A percentile compares a stretch with the other conserved stretches of the same genome.
Evolutionary conservation across 2,888 invertebrate species (phyloP).

Genomic region (Orthosia gracilis): DNA sequence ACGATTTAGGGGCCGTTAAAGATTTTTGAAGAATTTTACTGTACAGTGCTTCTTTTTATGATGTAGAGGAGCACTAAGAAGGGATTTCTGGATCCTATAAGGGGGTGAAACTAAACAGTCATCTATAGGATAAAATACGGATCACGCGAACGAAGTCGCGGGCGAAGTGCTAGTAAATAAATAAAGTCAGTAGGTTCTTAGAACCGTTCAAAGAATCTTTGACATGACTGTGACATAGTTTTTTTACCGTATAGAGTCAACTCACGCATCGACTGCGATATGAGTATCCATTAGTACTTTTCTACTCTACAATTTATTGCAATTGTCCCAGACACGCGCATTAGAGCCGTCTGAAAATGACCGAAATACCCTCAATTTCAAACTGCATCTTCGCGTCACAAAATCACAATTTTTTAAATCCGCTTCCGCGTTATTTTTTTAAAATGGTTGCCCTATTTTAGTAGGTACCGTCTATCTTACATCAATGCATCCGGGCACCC

Average conservation of each 20-base stretch:
- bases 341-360: background rate
- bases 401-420: slow-evolving; percentile 4
- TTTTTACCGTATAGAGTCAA: slow-evolving; percentile 19
- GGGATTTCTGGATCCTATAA: too few relatives aligned
- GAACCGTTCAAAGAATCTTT: background rate
- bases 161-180: too few relatives aligned
- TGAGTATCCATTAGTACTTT: background rate
- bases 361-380: background rate
- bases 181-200: slow-evolving; percentile 15
- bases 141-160: too few relatives aligned
- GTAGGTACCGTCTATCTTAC: slow-evolving; percentile 33
- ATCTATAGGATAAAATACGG: too few relatives aligned
- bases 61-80: too few relatives aligned
- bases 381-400: slow-evolving; percentile 11
- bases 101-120: too few relatives aligned
- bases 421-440: background rate
- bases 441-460: slow-evolving; percentile 31
- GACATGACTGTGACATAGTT: background rate
- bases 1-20: too few relatives aligned
- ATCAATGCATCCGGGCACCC: slow-evolving; percentile 45
- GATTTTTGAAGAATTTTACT: too few relatives aligned
- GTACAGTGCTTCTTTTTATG: too few relatives aligned
- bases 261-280: slow-evolving; percentile 3
- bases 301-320: background rate
- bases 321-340: background rate